Evolutionary conservation across 2,113 vertebrate genomes (phyloP), one percentile per base, ranked within the genome.

Genomic region (Scartelaos histophorus): DNA sequence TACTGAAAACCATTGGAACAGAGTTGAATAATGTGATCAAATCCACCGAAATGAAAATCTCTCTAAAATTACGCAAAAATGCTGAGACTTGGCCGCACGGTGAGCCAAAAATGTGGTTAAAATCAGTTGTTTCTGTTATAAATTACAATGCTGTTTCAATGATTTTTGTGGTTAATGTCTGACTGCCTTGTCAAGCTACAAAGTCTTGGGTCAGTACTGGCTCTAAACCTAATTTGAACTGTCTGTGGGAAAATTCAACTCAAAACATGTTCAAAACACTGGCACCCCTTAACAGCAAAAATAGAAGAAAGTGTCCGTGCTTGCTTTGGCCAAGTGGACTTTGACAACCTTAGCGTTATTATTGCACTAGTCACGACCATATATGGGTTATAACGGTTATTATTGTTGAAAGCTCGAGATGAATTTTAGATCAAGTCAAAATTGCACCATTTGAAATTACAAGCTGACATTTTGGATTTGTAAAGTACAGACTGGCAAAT

Each of bases 181-280:
- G 56, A 21, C n/a, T 13, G 56, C 56, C 22, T 58, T 58, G 56
- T 58, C 56, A 25, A 58, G 6, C 7, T 25, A 3, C 24, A 34
- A 2, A n/a, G 34, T 64, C 34, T 35, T 11, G 34, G 11, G 81
- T 89, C 89, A 85, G 78, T 25, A 81, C 82, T 82, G 85, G 80
- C 79, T 87, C 68, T 83, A n/a, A n/a, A 90, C 88, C 88, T 91
- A 85, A 85, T 82, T 83, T 78, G 81, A 90, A 82, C 77, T 71
- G 75, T 70, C 84, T 81, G 82, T 78, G 88, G 87, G 85, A 85
- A 85, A 73, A 19, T 35, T 25, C 58, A 61, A 61, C 25, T 61
- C 58, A 7, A 61, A 61, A 61, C 70, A 53, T 29, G 60, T 69
- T 70, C 17, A 73, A 88, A 82, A 75, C 66, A 73, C 68, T 79